A percentile compares a stretch with the other conserved stretches of the same genome.
Evolutionary conservation across 2,113 vertebrate genomes (phyloP).

Genomic region (Jaculus jaculus): DNA sequence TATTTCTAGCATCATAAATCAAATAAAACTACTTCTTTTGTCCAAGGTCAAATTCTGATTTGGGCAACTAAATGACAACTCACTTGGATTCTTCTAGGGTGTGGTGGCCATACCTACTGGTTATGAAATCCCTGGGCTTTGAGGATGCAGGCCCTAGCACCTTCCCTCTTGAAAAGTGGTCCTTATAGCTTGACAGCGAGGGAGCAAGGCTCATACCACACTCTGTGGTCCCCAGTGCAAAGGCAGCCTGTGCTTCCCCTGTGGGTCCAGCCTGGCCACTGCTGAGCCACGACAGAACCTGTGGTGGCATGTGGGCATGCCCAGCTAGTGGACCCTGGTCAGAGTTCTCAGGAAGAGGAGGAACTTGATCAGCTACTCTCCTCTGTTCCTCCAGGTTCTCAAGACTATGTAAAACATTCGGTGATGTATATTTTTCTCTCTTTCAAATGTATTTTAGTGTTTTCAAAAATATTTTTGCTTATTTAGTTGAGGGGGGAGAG

Average conservation of each 20-base stretch:
- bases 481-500: too few relatives aligned
- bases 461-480: neutral
- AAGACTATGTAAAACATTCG: neutral
- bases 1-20: neutral
- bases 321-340: neutral
- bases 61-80: neutral
- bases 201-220: neutral
- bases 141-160: too few relatives aligned
- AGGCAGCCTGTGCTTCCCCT: neutral
- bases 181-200: neutral
- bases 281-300: neutral
- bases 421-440: too few relatives aligned
- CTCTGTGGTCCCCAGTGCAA: neutral
- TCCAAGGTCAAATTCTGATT: neutral
- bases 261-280: neutral
- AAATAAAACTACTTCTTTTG: neutral
- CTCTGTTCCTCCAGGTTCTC: neutral
- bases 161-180: neutral
- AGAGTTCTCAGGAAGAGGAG: neutral
- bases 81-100: neutral
- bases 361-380: neutral
- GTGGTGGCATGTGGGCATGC: rapidly evolving
- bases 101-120: neutral
- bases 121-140: too few relatives aligned
- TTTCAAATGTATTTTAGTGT: too few relatives aligned